Base-by-base conservation (phyloP, 92 coral and sea anemone species). In the Actinernus sp. region DNA sequence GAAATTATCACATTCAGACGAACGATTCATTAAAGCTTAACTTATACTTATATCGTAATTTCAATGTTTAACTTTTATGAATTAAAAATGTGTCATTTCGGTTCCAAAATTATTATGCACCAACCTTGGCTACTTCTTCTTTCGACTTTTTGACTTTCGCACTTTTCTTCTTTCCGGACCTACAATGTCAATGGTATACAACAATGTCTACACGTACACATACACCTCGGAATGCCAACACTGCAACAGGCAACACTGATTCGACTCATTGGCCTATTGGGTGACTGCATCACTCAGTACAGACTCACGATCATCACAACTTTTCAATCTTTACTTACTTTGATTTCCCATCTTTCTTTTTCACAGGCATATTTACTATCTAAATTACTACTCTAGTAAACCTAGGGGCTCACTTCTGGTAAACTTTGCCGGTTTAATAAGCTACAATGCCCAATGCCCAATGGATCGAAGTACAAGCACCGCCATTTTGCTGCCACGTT, bases 91-190 rank as follows among this genome's bases (percentile, higher is more conserved):
- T n/a, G n/a, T n/a, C n/a, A n/a, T n/a, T n/a, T n/a, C n/a, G n/a
- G n/a, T n/a, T n/a, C n/a, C n/a, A n/a, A n/a, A n/a, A n/a, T n/a
- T n/a, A n/a, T n/a, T n/a, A 66, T 26, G n/a, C 36, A 26, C 41
- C 8, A 71, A 90, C 98, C 97, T 90, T 90, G 19, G 98, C 94
- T 31, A 90, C 65, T 54, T 93, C 98, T 34, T 86, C 98, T 56
- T 90, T 90, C 32, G 97, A 91, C 80, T 88, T 90, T 71, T 93
- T 93, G 26, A 64, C 82, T 65, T 89, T 89, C 18, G 87, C 70
- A 40, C 85, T 60, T 44, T 79, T 86, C 84, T 89, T 89, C 84
- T 85, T 89, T 16, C 84, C 82, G 33, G 92, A 69, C 50, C 92
- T 78, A 37, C 7, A 24, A 55, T 3, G 21, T 26, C 26, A 18